phyloP scores from a whole-genome alignment of 2,113 vertebrate species.

The Tinamus guttatus region DNA sequence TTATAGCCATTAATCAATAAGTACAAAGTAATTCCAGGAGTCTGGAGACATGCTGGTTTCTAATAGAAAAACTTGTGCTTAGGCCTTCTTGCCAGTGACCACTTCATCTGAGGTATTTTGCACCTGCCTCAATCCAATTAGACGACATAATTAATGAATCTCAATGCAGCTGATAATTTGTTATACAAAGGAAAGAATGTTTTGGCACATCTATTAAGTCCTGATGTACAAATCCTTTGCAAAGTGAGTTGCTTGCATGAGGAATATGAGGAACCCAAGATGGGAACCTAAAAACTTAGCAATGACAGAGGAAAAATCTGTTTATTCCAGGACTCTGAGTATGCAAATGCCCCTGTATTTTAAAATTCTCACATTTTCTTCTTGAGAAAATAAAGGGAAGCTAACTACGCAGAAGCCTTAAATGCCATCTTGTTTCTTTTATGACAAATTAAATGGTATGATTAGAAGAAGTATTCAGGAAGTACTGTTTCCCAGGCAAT shows the following conservation, averaged over 20 bases:
- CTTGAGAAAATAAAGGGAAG: background rate
- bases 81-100: conserved; percentile 92
- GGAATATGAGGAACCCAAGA: background rate
- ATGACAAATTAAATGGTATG: conserved; percentile 80
- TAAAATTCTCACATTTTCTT: conserved; percentile 5
- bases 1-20: conserved; percentile 99
- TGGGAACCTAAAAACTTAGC: conserved; percentile 16
- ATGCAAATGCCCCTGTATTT: conserved; percentile 7
- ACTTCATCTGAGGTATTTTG: conserved; percentile 93
- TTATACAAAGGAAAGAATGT: conserved; percentile 85
- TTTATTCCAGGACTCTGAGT: conserved; percentile 6
- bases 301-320: background rate
- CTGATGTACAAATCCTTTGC: conserved; percentile 80
- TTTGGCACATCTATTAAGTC: conserved; percentile 88
- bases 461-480: conserved; percentile 78
- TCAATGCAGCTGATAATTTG: conserved; percentile 88
- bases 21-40: conserved; percentile 94
- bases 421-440: conserved; percentile 72
- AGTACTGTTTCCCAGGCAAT: conserved; percentile 78
- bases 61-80: conserved; percentile 97
- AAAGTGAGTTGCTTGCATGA: background rate
- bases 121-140: conserved; percentile 97
- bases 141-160: conserved; percentile 97
- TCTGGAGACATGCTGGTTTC: conserved; percentile 97
- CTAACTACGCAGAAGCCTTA: conserved; percentile 18